Conservation (phyloP, 1,140 invertebrate genomes). For the Teleogryllus occipitalis region DNA sequence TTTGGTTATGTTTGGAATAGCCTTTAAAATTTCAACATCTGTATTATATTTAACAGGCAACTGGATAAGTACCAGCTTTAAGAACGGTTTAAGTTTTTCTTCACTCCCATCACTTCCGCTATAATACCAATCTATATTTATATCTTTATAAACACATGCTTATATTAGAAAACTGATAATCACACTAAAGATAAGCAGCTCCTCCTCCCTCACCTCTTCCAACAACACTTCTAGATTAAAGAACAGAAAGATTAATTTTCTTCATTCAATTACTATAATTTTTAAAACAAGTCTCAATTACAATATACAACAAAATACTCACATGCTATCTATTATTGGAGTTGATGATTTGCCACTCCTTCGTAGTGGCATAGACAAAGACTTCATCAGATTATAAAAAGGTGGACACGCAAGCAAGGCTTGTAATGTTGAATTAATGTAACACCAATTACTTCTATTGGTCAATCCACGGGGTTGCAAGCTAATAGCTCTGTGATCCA, state of each 20-base stretch:
- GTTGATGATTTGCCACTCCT: constrained; percentile 56
- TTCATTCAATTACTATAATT: no score
- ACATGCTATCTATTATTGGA: constrained; percentile 87
- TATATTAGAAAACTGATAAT: no score
- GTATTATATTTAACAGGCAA: background rate
- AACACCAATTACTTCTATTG: constrained; percentile 91
- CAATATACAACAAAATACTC: constrained; percentile 38
- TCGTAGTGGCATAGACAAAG: constrained; percentile 49
- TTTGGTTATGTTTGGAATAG: background rate
- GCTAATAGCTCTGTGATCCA: constrained; percentile 63
- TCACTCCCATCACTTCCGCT: no score
- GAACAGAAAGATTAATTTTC: no score
- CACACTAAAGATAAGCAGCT: no score
- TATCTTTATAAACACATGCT: no score
- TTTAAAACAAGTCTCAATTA: background rate
- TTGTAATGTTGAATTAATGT: constrained; percentile 87
- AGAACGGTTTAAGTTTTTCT: no score
- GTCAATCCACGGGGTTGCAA: constrained; percentile 78
- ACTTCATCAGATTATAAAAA: constrained; percentile 82
- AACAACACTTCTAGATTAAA: no score
- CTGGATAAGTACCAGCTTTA: no score
- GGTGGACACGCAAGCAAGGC: constrained; percentile 86
- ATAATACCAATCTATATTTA: no score
- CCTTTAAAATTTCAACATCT: background rate
- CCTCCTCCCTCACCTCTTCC: no score